Evolutionary conservation across 2,113 vertebrate genomes (phyloP).

Genomic region (Calyptommatus sinebrachiatus): DNA sequence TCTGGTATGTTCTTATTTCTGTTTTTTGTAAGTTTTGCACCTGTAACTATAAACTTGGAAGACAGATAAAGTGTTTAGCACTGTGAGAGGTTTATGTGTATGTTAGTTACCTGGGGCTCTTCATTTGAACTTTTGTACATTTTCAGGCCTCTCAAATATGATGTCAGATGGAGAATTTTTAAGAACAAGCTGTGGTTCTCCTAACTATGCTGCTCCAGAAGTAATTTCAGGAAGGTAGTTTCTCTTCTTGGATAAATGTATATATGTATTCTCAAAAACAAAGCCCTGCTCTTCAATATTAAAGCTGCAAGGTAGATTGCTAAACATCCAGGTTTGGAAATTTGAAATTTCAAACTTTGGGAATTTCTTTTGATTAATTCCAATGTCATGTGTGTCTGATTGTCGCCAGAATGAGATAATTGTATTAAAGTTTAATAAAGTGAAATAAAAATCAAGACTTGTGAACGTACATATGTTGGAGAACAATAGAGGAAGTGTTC

Average conservation of each 20-base stretch:
- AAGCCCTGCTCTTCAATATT: conserved; percentile 40
- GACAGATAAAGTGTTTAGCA: neutral
- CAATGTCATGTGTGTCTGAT: neutral
- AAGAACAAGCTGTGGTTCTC: conserved; percentile 95
- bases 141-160: conserved; percentile 97
- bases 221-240: conserved; percentile 97
- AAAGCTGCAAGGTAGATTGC: conserved; percentile 5
- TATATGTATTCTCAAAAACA: conserved; percentile 43
- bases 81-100: conserved; percentile 8
- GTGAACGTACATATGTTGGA: neutral
- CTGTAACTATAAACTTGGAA: neutral
- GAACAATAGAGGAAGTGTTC: too few species aligned
- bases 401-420: neutral
- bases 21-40: neutral
- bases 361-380: conserved; percentile 6
- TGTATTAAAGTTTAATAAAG: neutral
- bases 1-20: neutral
- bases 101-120: neutral
- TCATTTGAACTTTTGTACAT: conserved; percentile 47
- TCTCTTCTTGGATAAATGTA: conserved; percentile 46
- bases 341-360: conserved; percentile 21
- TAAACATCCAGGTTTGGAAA: conserved; percentile 21
- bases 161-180: conserved; percentile 98
- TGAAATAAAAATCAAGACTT: neutral
- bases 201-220: conserved; percentile 97